Percentiles rank a stretch among this genome's conserved stretches.
These are phyloP conservation scores for Cyclopterus lumpus DNA, from an alignment of 2,797 vertebrate genomes.

Conservation along the genomic window DNA sequence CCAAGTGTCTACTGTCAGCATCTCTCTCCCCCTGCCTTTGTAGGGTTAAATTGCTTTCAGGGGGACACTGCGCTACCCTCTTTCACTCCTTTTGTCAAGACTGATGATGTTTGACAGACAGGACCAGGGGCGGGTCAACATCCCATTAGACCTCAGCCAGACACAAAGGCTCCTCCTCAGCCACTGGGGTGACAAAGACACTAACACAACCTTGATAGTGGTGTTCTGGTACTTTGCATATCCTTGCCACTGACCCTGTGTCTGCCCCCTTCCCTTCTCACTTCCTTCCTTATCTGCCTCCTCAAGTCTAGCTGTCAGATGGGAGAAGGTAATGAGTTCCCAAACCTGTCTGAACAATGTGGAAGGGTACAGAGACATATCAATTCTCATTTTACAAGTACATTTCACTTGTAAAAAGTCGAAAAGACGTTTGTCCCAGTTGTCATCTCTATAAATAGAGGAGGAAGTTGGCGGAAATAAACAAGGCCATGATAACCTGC, in stretches of 20 bases:
- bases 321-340: constrained; percentile 55
- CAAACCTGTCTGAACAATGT: constrained; percentile 43
- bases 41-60: constrained; percentile 30
- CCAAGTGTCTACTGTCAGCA: constrained; percentile 18
- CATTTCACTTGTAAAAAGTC: constrained; percentile 3
- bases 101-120: constrained; percentile 62
- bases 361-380: constrained; percentile 7
- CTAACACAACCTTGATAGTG: constrained; percentile 52
- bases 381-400: constrained; percentile 38
- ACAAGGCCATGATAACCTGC: neutral
- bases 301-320: constrained; percentile 57
- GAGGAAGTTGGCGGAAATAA: neutral
- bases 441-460: constrained; percentile 16
- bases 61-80: constrained; percentile 24
- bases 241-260: constrained; percentile 31
- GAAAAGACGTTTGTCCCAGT: constrained; percentile 5
- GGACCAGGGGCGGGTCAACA: constrained; percentile 54
- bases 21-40: constrained; percentile 14
- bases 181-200: constrained; percentile 46
- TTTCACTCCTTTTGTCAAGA: constrained; percentile 44
- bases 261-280: constrained; percentile 21
- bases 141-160: constrained; percentile 60
- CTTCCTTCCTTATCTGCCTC: constrained; percentile 28
- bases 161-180: constrained; percentile 44
- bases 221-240: constrained; percentile 53